Conservation (phyloP, 2,888 invertebrate species). For the Trichopoda pennipes region DNA sequence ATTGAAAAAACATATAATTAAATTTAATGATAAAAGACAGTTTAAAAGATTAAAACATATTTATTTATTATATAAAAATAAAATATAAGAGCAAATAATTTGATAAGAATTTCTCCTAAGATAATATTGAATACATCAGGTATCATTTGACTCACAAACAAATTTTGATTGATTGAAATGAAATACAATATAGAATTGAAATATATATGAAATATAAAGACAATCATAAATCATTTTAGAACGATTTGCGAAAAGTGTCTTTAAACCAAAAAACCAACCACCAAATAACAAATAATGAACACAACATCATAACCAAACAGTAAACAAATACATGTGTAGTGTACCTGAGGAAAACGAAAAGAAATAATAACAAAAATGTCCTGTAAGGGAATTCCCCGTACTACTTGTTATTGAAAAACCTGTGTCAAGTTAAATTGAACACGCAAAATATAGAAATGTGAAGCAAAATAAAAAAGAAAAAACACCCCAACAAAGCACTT, state of each 20-base stretch:
- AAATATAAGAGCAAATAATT: too few species aligned
- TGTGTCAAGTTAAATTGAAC: slow-evolving; percentile 70
- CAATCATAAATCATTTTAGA: slow-evolving; percentile 7
- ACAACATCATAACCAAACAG: slow-evolving; percentile 13
- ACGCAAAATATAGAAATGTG: slow-evolving; percentile 28
- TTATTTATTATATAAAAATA: too few species aligned
- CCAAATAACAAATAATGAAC: slow-evolving; percentile 60
- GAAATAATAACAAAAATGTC: slow-evolving; percentile 42
- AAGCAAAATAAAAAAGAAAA: slow-evolving; percentile 28
- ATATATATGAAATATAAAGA: background rate
- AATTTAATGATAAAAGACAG: too few species aligned
- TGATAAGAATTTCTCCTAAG: too few species aligned
- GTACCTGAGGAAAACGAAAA: slow-evolving; percentile 6
- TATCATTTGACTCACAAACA: background rate
- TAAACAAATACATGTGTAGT: slow-evolving; percentile 1
- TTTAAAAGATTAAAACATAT: too few species aligned
- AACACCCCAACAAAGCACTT: slow-evolving; percentile 74
- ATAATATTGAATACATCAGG: background rate
- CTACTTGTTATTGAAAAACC: slow-evolving; percentile 64
- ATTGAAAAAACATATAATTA: too few species aligned
- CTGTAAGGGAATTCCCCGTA: slow-evolving; percentile 67
- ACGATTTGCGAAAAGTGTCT: slow-evolving; percentile 26
- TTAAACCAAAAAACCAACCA: slow-evolving; percentile 57
- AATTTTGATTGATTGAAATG: background rate
- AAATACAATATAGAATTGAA: too few species aligned